These are phyloP conservation scores for Agrochola lota DNA, from an alignment of 2,888 invertebrate species.

Conservation along the genomic window DNA sequence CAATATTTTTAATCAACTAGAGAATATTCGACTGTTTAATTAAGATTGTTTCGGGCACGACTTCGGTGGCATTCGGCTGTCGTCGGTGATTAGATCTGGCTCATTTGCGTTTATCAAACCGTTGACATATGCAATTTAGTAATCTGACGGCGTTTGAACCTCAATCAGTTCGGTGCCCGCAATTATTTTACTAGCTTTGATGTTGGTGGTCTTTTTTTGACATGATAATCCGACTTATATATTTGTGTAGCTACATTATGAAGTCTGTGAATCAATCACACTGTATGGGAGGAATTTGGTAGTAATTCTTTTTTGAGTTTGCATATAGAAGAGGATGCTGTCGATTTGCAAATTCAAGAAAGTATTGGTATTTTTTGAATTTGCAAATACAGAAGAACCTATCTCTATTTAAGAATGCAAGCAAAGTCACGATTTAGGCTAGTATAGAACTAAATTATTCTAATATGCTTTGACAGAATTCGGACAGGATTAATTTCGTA, in stretches of 20 bases:
- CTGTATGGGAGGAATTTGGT: background rate
- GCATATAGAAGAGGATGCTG: background rate
- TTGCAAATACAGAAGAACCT: background rate
- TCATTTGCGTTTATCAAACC: slow-evolving; percentile 75
- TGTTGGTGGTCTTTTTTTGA: slow-evolving; percentile 64
- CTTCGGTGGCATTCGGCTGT: slow-evolving; percentile 76
- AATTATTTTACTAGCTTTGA: slow-evolving; percentile 68
- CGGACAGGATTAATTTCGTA: background rate
- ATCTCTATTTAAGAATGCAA: background rate
- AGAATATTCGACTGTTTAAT: slow-evolving; percentile 61
- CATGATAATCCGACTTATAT: slow-evolving; percentile 38
- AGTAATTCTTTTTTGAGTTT: background rate
- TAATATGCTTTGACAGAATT: background rate
- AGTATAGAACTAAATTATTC: background rate
- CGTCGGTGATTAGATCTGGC: slow-evolving; percentile 70
- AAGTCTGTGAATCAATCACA: slow-evolving; percentile 16
- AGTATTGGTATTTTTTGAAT: background rate
- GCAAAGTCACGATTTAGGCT: background rate
- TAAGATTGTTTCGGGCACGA: slow-evolving; percentile 66
- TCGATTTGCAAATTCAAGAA: no score
- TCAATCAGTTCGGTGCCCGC: slow-evolving; percentile 62
- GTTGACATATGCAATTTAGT: slow-evolving; percentile 74
- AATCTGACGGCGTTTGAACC: slow-evolving; percentile 69
- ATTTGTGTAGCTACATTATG: slow-evolving; percentile 19
- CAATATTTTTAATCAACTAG: slow-evolving; percentile 55